A percentile compares a stretch with the other conserved stretches of the same genome.
Evolutionary conservation across 2,113 vertebrate genomes (phyloP).

Genomic region (Scolopax mira): DNA sequence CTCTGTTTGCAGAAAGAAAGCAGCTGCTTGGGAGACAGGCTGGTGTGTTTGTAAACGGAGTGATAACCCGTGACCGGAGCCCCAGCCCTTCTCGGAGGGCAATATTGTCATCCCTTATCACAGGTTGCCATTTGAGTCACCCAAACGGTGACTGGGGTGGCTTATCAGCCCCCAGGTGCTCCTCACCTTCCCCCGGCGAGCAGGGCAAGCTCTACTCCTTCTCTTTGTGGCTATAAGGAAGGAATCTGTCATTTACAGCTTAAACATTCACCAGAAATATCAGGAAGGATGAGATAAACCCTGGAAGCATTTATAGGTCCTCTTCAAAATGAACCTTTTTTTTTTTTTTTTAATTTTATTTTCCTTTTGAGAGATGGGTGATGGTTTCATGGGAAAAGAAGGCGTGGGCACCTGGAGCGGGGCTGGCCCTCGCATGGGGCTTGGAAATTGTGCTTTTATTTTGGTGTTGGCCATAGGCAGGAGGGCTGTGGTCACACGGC

Average conservation of each 20-base stretch:
- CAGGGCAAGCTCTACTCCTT: neutral
- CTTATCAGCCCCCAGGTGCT: neutral
- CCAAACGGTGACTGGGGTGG: fast-evolving
- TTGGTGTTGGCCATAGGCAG: neutral
- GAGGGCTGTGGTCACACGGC: neutral
- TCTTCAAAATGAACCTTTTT: neutral
- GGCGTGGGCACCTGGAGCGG: fast-evolving
- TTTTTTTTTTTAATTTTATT: no score
- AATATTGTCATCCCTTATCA: fast-evolving
- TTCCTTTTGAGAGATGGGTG: neutral
- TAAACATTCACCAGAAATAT: constrained; percentile 27
- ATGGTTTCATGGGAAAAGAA: neutral
- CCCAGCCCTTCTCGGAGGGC: neutral
- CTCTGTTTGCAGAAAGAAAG: neutral
- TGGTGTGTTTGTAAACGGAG: neutral
- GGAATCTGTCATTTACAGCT: neutral
- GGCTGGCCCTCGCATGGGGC: neutral
- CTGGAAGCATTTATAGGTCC: neutral
- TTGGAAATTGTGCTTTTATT: neutral
- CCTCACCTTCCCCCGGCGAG: neutral
- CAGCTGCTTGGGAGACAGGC: neutral
- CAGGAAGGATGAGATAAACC: neutral
- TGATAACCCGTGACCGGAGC: fast-evolving
- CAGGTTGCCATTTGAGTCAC: neutral
- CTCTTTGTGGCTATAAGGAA: neutral